Percentiles rank a stretch among this genome's conserved stretches.
Evolutionary conservation across 2,797 vertebrate genomes (phyloP).

Genomic region (Danionella dracula): DNA sequence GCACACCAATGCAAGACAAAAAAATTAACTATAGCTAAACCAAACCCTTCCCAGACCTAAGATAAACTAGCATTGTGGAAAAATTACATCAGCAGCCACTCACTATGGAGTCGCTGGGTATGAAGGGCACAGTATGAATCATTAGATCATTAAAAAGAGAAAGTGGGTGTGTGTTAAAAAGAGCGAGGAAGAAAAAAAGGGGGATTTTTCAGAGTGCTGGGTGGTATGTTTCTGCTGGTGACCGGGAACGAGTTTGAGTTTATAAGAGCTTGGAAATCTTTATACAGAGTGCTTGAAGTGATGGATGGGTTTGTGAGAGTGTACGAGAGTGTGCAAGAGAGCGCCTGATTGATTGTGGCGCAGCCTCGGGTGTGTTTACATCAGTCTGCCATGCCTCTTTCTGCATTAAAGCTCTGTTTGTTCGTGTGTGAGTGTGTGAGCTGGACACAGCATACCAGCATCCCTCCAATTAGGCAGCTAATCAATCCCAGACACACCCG

Average conservation of each 20-base stretch:
- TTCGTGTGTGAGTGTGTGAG: neutral
- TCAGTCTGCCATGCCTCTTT: constrained; percentile 28
- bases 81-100: constrained; percentile 9
- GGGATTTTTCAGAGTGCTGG: constrained; percentile 27
- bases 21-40: neutral
- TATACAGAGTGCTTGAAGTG: constrained; percentile 28
- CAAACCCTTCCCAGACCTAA: no score
- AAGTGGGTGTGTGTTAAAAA: neutral
- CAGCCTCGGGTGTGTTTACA: constrained; percentile 22
- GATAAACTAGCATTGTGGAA: constrained; percentile 2
- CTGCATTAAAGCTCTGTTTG: neutral
- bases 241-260: constrained; percentile 15
- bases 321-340: neutral
- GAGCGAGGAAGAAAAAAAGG: neutral
- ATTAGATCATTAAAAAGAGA: neutral
- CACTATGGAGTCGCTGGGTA: neutral
- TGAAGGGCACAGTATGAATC: constrained; percentile 18
- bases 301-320: neutral
- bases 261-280: constrained; percentile 22
- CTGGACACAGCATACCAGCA: constrained; percentile 66
- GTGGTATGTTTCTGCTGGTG: constrained; percentile 23
- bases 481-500: constrained; percentile 73
- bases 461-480: constrained; percentile 75
- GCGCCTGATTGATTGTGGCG: constrained; percentile 10
- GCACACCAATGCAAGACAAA: neutral